Conservation (phyloP, 1,140 invertebrate genomes). For the Brachionus calyciflorus region DNA sequence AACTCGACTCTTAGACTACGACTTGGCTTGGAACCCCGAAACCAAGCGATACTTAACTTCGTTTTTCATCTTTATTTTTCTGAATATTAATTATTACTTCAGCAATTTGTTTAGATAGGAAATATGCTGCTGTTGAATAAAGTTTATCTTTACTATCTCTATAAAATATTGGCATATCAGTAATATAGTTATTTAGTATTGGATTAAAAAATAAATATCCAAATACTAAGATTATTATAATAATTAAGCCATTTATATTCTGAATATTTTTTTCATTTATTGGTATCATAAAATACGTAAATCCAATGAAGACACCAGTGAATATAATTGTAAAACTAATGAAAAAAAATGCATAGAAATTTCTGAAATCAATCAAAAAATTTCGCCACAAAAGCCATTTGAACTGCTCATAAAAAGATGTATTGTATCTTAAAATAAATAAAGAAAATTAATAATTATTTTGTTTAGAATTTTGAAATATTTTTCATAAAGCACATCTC, state of each 20-base stretch:
- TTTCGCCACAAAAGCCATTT: conserved; percentile 43
- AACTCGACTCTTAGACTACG: too few species aligned
- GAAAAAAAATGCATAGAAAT: background rate
- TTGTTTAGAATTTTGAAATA: background rate
- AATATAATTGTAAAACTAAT: background rate
- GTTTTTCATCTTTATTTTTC: too few species aligned
- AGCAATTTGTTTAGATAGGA: conserved; percentile 58
- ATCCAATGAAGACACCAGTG: background rate
- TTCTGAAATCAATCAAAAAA: background rate
- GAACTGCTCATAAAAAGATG: background rate
- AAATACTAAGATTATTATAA: background rate
- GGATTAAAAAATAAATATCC: background rate
- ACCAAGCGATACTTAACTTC: too few species aligned
- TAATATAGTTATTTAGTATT: background rate
- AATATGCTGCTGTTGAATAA: conserved; percentile 72
- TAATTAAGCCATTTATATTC: background rate
- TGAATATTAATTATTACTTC: too few species aligned
- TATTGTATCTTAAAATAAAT: background rate
- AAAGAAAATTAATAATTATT: too few species aligned
- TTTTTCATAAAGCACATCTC: background rate
- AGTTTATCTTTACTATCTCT: conserved; percentile 74
- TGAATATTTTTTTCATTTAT: background rate
- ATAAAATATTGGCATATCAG: conserved; percentile 70
- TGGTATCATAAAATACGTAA: background rate
- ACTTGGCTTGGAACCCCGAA: too few species aligned